Evolutionary conservation across 2,113 vertebrate species (phyloP).

Genomic region (Tamias sibiricus): DNA sequence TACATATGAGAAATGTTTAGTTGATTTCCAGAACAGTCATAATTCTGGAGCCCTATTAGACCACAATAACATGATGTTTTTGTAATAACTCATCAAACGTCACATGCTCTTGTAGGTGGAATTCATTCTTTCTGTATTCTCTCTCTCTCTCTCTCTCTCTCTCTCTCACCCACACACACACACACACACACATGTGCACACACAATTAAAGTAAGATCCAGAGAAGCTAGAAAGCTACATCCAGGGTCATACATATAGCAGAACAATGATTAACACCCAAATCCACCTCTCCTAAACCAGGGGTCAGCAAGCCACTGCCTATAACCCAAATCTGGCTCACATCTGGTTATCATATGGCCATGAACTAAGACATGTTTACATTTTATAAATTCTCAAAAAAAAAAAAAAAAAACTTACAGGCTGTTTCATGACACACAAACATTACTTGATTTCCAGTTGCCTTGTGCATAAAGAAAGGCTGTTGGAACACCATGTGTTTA

Average conservation of each 20-base stretch:
- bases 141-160: background rate
- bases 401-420: too few relatives aligned
- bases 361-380: background rate
- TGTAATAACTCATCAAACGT: background rate
- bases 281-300: background rate
- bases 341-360: background rate
- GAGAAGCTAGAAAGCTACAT: background rate
- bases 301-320: background rate
- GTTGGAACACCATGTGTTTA: background rate
- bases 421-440: background rate
- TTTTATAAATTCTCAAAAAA: constrained; percentile 7
- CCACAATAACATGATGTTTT: background rate
- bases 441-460: background rate
- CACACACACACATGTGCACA: background rate
- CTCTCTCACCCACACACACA: background rate
- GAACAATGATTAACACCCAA: background rate
- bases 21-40: background rate
- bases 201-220: background rate
- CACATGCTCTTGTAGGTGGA: background rate
- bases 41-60: background rate
- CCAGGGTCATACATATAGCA: background rate
- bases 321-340: background rate
- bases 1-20: background rate
- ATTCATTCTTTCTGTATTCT: background rate
- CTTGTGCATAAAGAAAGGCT: background rate